Conservation (phyloP, 2,797 vertebrate species). For the Bufotes viridis region DNA sequence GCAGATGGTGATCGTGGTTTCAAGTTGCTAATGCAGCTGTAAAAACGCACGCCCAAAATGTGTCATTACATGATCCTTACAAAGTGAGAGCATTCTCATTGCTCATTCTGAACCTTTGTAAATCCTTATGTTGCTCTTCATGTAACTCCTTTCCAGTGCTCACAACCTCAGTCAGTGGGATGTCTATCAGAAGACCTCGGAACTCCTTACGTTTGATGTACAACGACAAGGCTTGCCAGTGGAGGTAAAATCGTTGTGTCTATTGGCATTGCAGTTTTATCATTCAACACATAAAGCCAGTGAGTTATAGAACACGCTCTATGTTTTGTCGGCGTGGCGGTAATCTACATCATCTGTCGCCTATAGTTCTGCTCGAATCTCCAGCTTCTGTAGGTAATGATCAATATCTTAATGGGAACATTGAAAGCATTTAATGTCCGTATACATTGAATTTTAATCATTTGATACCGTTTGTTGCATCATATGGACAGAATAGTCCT, state of each 20-base stretch:
- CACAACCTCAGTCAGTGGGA: constrained; percentile 85
- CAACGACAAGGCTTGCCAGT: constrained; percentile 70
- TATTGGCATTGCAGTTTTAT: neutral
- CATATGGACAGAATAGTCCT: neutral
- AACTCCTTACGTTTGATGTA: constrained; percentile 76
- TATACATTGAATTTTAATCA: neutral
- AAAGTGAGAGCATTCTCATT: neutral
- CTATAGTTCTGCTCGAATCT: neutral
- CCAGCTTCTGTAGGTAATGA: neutral
- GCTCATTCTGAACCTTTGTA: neutral
- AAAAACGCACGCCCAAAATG: too few relatives aligned
- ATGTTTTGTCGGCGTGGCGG: neutral
- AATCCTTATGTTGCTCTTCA: neutral
- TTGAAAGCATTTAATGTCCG: neutral
- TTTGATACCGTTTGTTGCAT: neutral
- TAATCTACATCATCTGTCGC: neutral
- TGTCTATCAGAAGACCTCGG: constrained; percentile 78
- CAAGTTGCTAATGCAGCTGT: too few relatives aligned
- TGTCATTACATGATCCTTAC: too few relatives aligned
- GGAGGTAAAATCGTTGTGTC: constrained; percentile 72
- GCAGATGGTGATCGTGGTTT: too few relatives aligned
- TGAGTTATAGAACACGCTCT: neutral
- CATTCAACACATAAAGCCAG: neutral
- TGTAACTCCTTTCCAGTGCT: constrained; percentile 74
- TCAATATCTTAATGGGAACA: neutral